Percentiles rank a stretch among this genome's conserved stretches.
These are phyloP conservation scores for Clarias gariepinus DNA, from an alignment of 2,113 vertebrate genomes.

Conservation along the genomic window DNA sequence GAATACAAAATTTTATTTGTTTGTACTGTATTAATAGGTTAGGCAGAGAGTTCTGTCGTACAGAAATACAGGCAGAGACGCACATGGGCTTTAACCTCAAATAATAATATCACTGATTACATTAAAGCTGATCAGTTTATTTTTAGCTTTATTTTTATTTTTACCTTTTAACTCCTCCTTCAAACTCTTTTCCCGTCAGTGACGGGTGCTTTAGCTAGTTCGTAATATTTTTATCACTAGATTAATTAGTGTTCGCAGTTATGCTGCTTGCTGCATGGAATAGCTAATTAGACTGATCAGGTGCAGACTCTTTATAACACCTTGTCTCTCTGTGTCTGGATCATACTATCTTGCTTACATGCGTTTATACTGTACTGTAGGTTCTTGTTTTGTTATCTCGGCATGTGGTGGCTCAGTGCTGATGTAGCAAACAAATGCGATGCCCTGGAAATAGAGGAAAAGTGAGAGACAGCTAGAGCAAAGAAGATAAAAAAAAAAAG, in stretches of 20 bases:
- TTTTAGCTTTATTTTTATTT: too few relatives aligned
- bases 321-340: neutral
- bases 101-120: too few relatives aligned
- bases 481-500: conserved; percentile 57
- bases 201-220: too few relatives aligned
- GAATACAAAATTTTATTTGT: too few relatives aligned
- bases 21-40: too few relatives aligned
- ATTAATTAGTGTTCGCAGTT: neutral
- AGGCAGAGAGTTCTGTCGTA: too few relatives aligned
- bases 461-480: conserved; percentile 31
- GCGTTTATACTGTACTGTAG: neutral
- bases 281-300: conserved; percentile 8
- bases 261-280: neutral
- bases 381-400: conserved; percentile 21
- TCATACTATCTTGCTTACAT: neutral
- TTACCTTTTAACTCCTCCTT: too few relatives aligned
- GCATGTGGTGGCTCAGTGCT: conserved; percentile 30
- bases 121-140: too few relatives aligned
- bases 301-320: neutral
- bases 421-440: conserved; percentile 42
- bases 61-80: too few relatives aligned
- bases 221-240: neutral
- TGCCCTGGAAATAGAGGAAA: conserved; percentile 43
- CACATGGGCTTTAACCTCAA: too few relatives aligned
- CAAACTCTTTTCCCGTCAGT: too few relatives aligned